Evolutionary conservation across 2,113 vertebrate species (phyloP), one percentile per base, ranked within the genome.

Genomic region (Terrapene triunguis): DNA sequence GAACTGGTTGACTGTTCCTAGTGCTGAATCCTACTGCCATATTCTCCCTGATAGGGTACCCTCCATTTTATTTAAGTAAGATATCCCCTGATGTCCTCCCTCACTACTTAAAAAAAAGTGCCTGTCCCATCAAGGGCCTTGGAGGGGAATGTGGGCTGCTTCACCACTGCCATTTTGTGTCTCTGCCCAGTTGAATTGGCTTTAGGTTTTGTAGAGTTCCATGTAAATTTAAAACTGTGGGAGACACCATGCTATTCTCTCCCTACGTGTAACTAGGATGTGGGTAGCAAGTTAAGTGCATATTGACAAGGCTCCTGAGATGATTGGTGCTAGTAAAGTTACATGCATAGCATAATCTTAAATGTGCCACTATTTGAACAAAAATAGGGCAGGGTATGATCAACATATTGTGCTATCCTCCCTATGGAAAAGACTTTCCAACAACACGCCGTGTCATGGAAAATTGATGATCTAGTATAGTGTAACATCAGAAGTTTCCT

Each of bases 91-190:
- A 1, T 69, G 22, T 27, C 10, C 42, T 12, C 27, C 13, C 0
- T 0, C 6, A 0, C 6, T 57, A 22, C 72, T 27, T 38, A 19
- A 65, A 14, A 54, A n/a, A n/a, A 5, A 14, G 12, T 5, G 6
- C 2, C 6, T 44, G 21, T 35, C 3, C 54, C 3, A 2, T 35
- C 22, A 27, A 16, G 4, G 59, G 25, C 21, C 14, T n/a, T 22
- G 9, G 21, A 25, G 19, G 29, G 24, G 11, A 27, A 78, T 44
- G 74, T 47, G 24, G 42, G 24, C 13, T 78, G 22, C 24, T 27
- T 44, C 25, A 44, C 29, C 54, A 29, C 9, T 47, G 38, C 25
- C n/a, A 72, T 22, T 83, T 55, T 16, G 5, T 21, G 8, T 29
- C 29, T 55, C 42, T 87, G 42, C 32, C 6, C 22, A 54, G 27